Evolutionary conservation across 2,888 invertebrate species (phyloP), one percentile per base, ranked within the genome.

Genomic region (Rhingia campestris): DNA sequence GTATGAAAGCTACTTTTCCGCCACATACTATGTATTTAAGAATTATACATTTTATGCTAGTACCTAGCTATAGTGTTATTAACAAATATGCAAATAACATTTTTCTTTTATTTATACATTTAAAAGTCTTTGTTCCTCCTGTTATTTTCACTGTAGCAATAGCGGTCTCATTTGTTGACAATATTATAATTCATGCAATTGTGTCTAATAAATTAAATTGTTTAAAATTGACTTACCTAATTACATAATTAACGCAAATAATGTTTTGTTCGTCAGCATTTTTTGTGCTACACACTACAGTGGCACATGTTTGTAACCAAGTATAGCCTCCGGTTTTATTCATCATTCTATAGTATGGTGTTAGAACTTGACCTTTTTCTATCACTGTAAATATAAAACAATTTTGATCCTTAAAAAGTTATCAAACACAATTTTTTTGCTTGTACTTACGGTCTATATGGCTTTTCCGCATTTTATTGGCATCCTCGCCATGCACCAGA

Each of bases 251-350:
- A 89, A 99, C 98, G 90, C 98, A 98, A 87, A 99, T 98, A 88
- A 99, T 97, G 90, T 97, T 98, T 92, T 98, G 98, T 90, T 99
- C 98, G 86, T 99, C 98, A 5, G 97, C 96, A 89, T 98, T 98
- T 92, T 98, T 99, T 66, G 97, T 95, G 90, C 96, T 98, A 92
- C 97, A 98, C 74, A 99, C 97, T 51, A 98, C 97, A 0, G 98
- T 99, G 79, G 98, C 98, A 91, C 98, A 99, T 0, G 97, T 98
- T 92, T 98, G 98, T 89, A 99, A 92, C 98, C 98, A 99, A 67
- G 98, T 97, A 92, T 96, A 99, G 41, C 99, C 99, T 5, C 98
- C 98, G 87, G 95, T 95, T 91, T 98, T 98, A 92, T 98, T 98
- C 96, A 99, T 97, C 89, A 99, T 92, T 88, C 98, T 95, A 92